Base-by-base conservation (phyloP, 2,888 invertebrate genomes). In the Dastarcus helophoroides region DNA sequence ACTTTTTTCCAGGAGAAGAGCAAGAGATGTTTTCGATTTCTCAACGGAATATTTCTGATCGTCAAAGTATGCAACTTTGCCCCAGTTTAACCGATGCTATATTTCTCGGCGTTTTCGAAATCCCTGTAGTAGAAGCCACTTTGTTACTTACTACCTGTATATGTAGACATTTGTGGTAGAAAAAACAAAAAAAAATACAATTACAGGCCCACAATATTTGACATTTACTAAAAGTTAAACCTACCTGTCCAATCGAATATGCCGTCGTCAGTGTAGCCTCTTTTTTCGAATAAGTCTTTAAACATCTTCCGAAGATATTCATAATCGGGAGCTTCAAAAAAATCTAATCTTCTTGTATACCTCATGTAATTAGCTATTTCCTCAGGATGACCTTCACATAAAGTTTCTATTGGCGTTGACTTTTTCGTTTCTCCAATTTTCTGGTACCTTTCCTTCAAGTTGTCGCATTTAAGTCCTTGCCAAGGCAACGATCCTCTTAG, bases 361-460 rank as follows among this genome's bases (percentile, higher is more conserved):
- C 91, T 82, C 51, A 97, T 72, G 68, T 98, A 98, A 59, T 86
- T 91, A 42, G 94, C 89, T 73, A 97, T 80, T 69, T 98, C 97
- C 63, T 97, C 97, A 53, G 85, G 77, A 69, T 83, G 81, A 38
- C 81, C 79, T 53, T 84, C 83, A 65, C 84, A 84, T 41, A 84
- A 69, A 52, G 76, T 83, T 72, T 99, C 98, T 56, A 99, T 90
- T 33, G 97, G 90, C 47, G 98, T 99, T 53, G 91, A 89, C 56
- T 95, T 76, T 67, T 99, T 99, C 47, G 97, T 98, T 67, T 99
- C 98, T 53, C 98, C 98, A 63, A 99, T 99, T 74, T 97, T 98
- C 73, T 98, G 97, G 74, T 99, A 99, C 62, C 98, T 73, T 68
- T 98, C 97, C 73, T 98, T 98, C 56, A 98, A 75, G 56, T 95